Percentiles rank a stretch among this genome's conserved stretches.
phyloP scores from a whole-genome alignment of 2,888 invertebrate genomes.

The Apantesis nais region DNA sequence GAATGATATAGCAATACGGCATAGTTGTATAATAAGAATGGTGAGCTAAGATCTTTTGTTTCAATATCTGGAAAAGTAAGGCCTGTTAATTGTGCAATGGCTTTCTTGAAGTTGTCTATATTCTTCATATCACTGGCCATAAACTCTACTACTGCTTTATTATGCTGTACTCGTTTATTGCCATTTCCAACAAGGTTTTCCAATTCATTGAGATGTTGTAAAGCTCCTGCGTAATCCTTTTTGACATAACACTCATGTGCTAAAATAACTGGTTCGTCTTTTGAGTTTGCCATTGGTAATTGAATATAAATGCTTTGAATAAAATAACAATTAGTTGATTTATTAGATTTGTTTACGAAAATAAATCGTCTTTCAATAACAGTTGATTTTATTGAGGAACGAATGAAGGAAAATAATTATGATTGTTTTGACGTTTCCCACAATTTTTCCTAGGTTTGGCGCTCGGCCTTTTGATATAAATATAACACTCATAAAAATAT shows the following conservation, averaged over 20 bases:
- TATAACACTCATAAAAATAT: too few relatives aligned
- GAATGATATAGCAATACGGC: slow-evolving; percentile 92
- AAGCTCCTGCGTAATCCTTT: slow-evolving; percentile 87
- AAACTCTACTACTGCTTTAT: slow-evolving; percentile 93
- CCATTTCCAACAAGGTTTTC: slow-evolving; percentile 85
- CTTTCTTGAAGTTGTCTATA: slow-evolving; percentile 89
- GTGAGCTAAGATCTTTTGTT: slow-evolving; percentile 67
- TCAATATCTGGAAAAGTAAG: slow-evolving; percentile 78
- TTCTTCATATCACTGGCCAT: slow-evolving; percentile 90
- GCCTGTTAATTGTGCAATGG: slow-evolving; percentile 87
- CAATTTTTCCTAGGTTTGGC: background rate
- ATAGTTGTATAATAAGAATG: slow-evolving; percentile 90
- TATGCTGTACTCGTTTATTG: slow-evolving; percentile 92
- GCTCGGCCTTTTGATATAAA: background rate
- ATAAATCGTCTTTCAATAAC: slow-evolving; percentile 23
- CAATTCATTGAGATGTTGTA: slow-evolving; percentile 88
- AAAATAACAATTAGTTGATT: slow-evolving; percentile 12
- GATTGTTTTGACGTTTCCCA: background rate
- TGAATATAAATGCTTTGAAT: slow-evolving; percentile 20
- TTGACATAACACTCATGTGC: slow-evolving; percentile 87
- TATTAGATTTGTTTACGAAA: slow-evolving; percentile 39
- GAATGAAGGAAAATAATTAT: background rate
- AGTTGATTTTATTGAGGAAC: background rate
- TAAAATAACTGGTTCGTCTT: slow-evolving; percentile 85
- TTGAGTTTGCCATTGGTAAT: slow-evolving; percentile 62